phyloP scores from a whole-genome alignment of 2,888 invertebrate genomes.

The Aproaerema taeniolella region DNA sequence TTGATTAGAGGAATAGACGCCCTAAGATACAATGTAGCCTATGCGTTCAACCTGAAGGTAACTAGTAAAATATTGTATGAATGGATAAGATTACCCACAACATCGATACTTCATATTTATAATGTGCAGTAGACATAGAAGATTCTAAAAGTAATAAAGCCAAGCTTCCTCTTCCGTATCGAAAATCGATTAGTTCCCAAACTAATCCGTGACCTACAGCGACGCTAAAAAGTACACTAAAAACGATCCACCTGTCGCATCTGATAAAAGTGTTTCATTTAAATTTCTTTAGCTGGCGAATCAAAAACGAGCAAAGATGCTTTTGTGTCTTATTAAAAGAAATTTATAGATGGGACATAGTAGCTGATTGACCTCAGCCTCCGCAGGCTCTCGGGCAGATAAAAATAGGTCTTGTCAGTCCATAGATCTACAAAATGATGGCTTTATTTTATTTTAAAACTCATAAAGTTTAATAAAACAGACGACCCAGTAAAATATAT shows the following conservation, averaged over 20 bases:
- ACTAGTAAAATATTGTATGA: no score
- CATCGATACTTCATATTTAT: no score
- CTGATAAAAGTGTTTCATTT: conserved; percentile 77
- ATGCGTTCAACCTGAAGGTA: no score
- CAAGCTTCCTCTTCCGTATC: conserved; percentile 55
- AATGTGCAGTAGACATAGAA: conserved; percentile 6
- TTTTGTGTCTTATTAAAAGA: conserved; percentile 78
- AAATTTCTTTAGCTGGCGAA: conserved; percentile 69
- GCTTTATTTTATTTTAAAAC: no score
- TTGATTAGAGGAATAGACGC: no score
- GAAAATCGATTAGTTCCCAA: conserved; percentile 64
- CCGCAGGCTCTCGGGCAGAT: conserved; percentile 51
- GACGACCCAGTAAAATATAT: no score
- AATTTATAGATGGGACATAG: conserved; percentile 74
- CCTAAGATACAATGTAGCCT: no score
- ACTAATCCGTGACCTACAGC: conserved; percentile 75
- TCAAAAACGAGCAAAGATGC: conserved; percentile 66
- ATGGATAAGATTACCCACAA: no score
- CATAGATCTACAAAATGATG: no score
- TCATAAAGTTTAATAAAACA: no score
- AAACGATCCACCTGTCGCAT: conserved; percentile 72
- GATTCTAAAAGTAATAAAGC: conserved; percentile 30
- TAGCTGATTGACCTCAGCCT: conserved; percentile 73
- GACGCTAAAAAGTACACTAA: conserved; percentile 61
- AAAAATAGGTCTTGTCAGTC: conserved; percentile 10